Evolutionary conservation across 1,140 invertebrate species (phyloP).

Genomic region (Paraescarpia echinospica): DNA sequence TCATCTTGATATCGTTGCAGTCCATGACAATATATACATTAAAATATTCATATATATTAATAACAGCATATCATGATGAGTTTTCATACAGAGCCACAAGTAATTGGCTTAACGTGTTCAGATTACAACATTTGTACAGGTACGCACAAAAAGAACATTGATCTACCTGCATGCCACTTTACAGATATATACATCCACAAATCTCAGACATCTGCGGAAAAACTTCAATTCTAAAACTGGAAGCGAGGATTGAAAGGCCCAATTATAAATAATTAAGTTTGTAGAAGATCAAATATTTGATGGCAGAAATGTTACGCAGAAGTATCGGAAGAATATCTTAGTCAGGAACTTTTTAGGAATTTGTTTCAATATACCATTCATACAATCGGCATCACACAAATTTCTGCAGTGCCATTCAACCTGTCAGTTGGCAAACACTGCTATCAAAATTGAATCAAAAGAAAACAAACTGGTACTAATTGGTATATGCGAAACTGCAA

Average conservation of each 20-base stretch:
- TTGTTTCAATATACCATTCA: not conserved
- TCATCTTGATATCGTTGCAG: conserved; percentile 1
- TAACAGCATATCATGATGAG: not conserved
- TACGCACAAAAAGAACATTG: not conserved
- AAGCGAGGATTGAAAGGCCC: not conserved
- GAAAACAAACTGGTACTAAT: no score
- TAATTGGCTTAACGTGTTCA: not conserved
- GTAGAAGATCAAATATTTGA: not conserved
- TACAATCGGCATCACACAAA: not conserved
- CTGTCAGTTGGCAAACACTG: not conserved
- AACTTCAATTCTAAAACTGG: not conserved
- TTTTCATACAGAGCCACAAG: not conserved
- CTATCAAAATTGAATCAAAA: not conserved
- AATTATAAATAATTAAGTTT: not conserved
- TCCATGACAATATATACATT: conserved; percentile 6
- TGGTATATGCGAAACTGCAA: no score
- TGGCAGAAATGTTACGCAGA: no score
- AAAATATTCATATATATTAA: conserved; percentile 3
- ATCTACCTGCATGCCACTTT: not conserved
- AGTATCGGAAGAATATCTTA: no score
- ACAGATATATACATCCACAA: not conserved
- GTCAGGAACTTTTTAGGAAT: not conserved
- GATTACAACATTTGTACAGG: not conserved
- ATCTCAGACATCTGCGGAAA: not conserved
- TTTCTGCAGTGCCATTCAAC: not conserved